phyloP scores from a whole-genome alignment of 2,113 vertebrate genomes.

The Lepisosteus oculatus region DNA sequence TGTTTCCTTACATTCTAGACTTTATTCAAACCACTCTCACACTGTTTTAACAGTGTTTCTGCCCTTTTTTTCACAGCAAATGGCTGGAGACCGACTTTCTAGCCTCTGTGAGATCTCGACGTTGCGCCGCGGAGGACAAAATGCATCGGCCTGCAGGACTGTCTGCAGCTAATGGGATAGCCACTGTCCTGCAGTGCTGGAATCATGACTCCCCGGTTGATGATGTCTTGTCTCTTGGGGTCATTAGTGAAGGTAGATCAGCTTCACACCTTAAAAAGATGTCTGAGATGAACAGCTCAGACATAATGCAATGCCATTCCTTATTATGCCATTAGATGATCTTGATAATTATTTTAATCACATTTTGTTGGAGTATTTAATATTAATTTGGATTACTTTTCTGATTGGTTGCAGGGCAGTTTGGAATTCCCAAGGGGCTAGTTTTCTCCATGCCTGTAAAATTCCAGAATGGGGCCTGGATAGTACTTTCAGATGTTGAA shows the following conservation, averaged over 20 bases:
- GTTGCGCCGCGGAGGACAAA: conserved; percentile 37
- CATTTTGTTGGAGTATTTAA: too few relatives aligned
- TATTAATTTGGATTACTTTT: not conserved
- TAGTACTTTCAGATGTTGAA: conserved; percentile 49
- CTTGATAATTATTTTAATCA: too few relatives aligned
- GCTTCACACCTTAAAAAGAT: not conserved
- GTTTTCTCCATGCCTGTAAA: conserved; percentile 81
- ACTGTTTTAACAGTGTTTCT: not conserved
- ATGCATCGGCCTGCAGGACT: conserved; percentile 44
- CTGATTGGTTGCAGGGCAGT: conserved; percentile 60
- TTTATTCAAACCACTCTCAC: not conserved
- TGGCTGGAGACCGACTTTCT: conserved; percentile 73
- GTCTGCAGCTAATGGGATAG: conserved; percentile 64
- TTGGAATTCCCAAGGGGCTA: conserved; percentile 70
- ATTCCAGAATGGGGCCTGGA: conserved; percentile 73
- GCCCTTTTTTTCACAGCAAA: conserved; percentile 50
- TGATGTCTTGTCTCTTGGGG: conserved; percentile 76
- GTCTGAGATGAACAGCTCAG: too few relatives aligned
- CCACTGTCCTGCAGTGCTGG: conserved; percentile 75
- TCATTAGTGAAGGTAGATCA: conserved; percentile 71
- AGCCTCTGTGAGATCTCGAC: conserved; percentile 36
- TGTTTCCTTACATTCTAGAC: too few relatives aligned
- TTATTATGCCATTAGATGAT: not conserved
- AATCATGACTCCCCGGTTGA: conserved; percentile 54
- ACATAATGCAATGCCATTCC: not conserved